Percentiles rank a stretch among this genome's conserved stretches.
Evolutionary conservation across 2,888 invertebrate genomes (phyloP).

Genomic region (Ornithoptera alexandrae): DNA sequence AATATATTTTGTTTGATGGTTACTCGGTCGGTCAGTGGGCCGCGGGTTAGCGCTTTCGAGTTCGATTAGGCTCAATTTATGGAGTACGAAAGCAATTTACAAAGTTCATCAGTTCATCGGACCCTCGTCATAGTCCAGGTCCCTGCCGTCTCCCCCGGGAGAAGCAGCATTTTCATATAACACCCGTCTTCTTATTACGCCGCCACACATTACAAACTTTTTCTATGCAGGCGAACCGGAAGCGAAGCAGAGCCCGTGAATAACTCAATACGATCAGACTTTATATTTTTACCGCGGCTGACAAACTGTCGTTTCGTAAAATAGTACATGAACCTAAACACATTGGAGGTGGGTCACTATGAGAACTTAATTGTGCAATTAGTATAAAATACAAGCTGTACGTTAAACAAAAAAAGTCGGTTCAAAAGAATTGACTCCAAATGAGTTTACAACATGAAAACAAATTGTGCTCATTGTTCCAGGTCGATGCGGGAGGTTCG

Average conservation of each 20-base stretch:
- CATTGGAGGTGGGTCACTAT: no score
- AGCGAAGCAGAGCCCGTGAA: not conserved
- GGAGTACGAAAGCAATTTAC: constrained; percentile 23
- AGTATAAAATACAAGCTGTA: not conserved
- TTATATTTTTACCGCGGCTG: not conserved
- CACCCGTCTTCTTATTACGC: constrained; percentile 2
- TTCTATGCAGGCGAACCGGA: not conserved
- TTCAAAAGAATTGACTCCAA: not conserved
- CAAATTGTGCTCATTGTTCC: constrained; percentile 34
- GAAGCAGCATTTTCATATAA: constrained; percentile 11
- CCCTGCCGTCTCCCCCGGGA: constrained; percentile 7
- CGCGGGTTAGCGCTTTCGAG: not conserved
- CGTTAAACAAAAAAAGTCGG: not conserved
- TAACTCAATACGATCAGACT: not conserved
- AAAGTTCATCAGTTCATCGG: constrained; percentile 27
- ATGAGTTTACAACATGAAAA: not conserved
- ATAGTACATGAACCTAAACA: no score
- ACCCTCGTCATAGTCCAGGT: constrained; percentile 8
- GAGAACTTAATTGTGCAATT: not conserved
- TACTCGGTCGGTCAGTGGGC: no score
- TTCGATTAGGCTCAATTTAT: constrained; percentile 25
- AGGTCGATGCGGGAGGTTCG: constrained; percentile 30
- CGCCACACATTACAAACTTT: not conserved
- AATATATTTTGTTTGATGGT: no score
- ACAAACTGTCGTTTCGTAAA: not conserved